Conservation (phyloP, 2,113 vertebrate genomes). For the Taurulus bubalis region DNA sequence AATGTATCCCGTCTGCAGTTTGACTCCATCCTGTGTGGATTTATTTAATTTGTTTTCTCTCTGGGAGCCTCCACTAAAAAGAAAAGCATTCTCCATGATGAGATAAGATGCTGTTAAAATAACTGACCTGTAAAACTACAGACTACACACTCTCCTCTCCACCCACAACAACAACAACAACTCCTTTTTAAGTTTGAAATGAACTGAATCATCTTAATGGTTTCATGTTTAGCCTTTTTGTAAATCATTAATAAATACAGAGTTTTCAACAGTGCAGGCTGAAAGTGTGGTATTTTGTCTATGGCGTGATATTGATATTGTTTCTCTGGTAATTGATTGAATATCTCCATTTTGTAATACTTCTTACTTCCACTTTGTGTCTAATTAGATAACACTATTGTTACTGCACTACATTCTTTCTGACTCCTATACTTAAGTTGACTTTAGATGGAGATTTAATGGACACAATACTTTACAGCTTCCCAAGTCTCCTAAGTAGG, state of each 20-base stretch:
- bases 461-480: too few species aligned
- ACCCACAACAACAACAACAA: background rate
- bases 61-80: constrained; percentile 53
- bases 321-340: background rate
- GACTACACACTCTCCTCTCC: constrained; percentile 2
- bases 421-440: too few species aligned
- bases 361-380: too few species aligned
- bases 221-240: constrained; percentile 86
- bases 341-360: background rate
- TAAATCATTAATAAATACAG: constrained; percentile 88
- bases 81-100: constrained; percentile 15
- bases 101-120: constrained; percentile 49
- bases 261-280: constrained; percentile 81
- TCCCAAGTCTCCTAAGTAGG: too few species aligned
- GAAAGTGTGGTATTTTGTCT: constrained; percentile 45
- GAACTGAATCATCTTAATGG: constrained; percentile 82
- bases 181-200: constrained; percentile 80
- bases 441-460: too few species aligned
- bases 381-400: too few species aligned
- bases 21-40: constrained; percentile 75
- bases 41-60: constrained; percentile 51
- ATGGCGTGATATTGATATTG: background rate
- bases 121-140: constrained; percentile 48
- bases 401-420: too few species aligned
- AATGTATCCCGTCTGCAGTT: constrained; percentile 54